Conservation (phyloP, 2,113 vertebrate species). For the Gavia stellata region DNA sequence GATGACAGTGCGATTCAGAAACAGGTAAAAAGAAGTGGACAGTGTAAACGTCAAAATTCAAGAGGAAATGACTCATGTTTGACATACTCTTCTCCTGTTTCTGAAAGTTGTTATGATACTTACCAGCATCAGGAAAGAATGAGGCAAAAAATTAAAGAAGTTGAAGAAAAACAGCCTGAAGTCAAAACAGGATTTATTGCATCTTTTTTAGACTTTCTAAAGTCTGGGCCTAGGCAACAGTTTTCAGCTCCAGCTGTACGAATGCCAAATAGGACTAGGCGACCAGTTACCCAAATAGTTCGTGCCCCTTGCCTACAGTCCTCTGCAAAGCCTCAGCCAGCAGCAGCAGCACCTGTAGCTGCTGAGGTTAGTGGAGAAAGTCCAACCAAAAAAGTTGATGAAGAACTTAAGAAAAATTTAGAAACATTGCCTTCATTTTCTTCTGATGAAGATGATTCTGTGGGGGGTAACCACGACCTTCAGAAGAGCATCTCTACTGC, state of each 20-base stretch:
- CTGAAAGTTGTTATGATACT: slow-evolving; percentile 81
- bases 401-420: slow-evolving; percentile 87
- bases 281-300: slow-evolving; percentile 77
- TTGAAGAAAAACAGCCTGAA: slow-evolving; percentile 97
- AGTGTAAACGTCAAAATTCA: slow-evolving; percentile 84
- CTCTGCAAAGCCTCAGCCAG: slow-evolving; percentile 69
- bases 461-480: slow-evolving; percentile 85
- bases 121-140: slow-evolving; percentile 97
- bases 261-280: slow-evolving; percentile 83
- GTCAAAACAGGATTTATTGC: slow-evolving; percentile 97
- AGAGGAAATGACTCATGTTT: slow-evolving; percentile 80
- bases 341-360: slow-evolving; percentile 53
- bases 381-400: slow-evolving; percentile 82
- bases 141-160: slow-evolving; percentile 95
- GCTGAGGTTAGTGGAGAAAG: slow-evolving; percentile 70
- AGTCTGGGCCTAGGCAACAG: slow-evolving; percentile 94
- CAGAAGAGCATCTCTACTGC: slow-evolving; percentile 89
- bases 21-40: slow-evolving; percentile 78
- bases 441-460: slow-evolving; percentile 94
- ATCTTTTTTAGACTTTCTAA: slow-evolving; percentile 97
- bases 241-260: slow-evolving; percentile 88
- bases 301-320: slow-evolving; percentile 73
- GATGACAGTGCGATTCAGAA: slow-evolving; percentile 78
- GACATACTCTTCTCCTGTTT: slow-evolving; percentile 72
- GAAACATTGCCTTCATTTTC: slow-evolving; percentile 91